Conservation (phyloP, 2,797 vertebrate species). For the Sylvia borin region DNA sequence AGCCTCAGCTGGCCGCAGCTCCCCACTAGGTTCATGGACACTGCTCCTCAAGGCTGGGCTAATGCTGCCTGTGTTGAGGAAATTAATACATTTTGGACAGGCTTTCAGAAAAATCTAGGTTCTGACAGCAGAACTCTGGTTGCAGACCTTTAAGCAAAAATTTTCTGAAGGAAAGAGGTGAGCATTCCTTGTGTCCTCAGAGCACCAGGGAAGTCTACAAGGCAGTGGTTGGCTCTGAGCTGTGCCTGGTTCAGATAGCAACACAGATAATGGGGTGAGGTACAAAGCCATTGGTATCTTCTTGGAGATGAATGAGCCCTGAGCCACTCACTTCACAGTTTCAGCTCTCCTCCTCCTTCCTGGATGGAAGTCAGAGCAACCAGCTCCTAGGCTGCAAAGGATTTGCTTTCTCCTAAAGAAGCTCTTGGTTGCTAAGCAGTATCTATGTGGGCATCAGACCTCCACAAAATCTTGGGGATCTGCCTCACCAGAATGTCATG, state of each 20-base stretch:
- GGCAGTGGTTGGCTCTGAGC: not conserved
- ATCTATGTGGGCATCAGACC: slow-evolving; percentile 78
- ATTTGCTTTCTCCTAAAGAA: slow-evolving; percentile 35
- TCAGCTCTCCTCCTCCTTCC: not conserved
- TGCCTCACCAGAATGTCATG: slow-evolving; percentile 74
- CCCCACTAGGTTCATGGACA: not conserved
- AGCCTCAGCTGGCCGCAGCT: not conserved
- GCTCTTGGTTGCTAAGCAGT: slow-evolving; percentile 78
- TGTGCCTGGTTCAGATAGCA: not conserved
- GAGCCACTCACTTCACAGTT: not conserved
- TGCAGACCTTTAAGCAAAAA: not conserved
- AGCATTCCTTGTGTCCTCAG: not conserved
- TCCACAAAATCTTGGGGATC: slow-evolving; percentile 72
- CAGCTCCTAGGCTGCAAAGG: not conserved
- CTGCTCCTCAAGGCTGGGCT: not conserved
- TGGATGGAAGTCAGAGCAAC: slow-evolving; percentile 3
- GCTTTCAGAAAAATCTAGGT: not conserved
- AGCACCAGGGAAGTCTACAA: not conserved
- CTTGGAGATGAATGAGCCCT: not conserved
- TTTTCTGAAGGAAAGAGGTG: not conserved
- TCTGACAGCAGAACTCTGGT: not conserved
- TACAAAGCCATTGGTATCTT: not conserved
- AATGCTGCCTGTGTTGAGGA: not conserved
- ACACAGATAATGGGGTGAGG: not conserved
- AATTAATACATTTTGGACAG: not conserved